A percentile compares a stretch with the other conserved stretches of the same genome.
phyloP scores from a whole-genome alignment of 2,888 invertebrate genomes.

The Allacma fusca region DNA sequence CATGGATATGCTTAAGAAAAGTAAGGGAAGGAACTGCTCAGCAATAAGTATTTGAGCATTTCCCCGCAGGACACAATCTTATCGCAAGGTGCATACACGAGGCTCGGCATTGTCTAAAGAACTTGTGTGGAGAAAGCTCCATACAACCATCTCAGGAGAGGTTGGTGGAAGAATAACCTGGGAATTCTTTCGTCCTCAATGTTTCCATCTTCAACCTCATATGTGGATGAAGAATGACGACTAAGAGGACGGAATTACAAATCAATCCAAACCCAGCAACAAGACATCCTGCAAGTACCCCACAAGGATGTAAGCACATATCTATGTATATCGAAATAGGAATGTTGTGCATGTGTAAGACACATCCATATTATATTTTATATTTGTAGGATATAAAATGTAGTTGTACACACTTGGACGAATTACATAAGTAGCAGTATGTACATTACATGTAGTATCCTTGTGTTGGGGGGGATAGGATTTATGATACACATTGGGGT shows the following conservation, averaged over 20 bases:
- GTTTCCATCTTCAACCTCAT: background rate
- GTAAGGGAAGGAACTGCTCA: background rate
- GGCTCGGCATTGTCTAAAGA: slow-evolving; percentile 16
- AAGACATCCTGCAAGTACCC: too few relatives aligned
- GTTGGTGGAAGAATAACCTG: background rate
- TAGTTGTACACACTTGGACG: too few relatives aligned
- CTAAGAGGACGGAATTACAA: slow-evolving; percentile 29
- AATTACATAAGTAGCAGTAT: too few relatives aligned
- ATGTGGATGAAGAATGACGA: slow-evolving; percentile 23
- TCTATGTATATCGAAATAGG: too few relatives aligned
- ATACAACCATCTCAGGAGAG: background rate
- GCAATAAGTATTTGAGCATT: background rate
- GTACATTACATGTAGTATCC: too few relatives aligned
- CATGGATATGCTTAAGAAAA: background rate
- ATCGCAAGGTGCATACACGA: slow-evolving; percentile 24
- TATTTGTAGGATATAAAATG: too few relatives aligned
- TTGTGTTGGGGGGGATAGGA: too few relatives aligned
- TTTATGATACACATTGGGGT: too few relatives aligned
- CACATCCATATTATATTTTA: too few relatives aligned
- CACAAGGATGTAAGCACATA: too few relatives aligned
- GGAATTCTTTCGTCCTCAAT: background rate
- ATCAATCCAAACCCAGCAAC: slow-evolving; percentile 38
- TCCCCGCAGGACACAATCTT: slow-evolving; percentile 25
- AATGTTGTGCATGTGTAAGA: too few relatives aligned
- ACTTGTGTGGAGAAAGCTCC: slow-evolving; percentile 5